A percentile compares a stretch with the other conserved stretches of the same genome.
phyloP scores from a whole-genome alignment of 1,140 invertebrate species.

The Brachionus rotundiformis region DNA sequence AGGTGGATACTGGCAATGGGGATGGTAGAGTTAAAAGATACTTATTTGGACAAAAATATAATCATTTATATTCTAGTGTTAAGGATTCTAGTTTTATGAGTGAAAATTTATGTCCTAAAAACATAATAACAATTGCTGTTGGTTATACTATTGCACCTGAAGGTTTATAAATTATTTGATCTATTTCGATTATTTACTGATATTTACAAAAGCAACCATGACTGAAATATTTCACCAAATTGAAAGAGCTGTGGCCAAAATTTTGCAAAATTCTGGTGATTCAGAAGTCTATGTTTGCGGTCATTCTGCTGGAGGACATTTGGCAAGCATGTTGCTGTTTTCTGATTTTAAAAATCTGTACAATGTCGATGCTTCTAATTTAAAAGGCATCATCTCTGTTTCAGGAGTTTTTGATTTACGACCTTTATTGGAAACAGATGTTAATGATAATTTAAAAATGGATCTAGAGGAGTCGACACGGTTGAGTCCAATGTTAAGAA shows the following conservation, averaged over 20 bases:
- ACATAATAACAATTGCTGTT: constrained; percentile 16
- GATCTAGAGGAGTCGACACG: neutral
- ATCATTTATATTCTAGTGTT: neutral
- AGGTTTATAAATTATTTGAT: too few species aligned
- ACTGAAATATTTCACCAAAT: constrained; percentile 5
- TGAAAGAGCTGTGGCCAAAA: constrained; percentile 18
- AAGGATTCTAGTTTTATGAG: constrained; percentile 32
- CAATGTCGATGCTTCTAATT: neutral
- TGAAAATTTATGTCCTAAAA: neutral
- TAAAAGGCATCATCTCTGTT: constrained; percentile 18
- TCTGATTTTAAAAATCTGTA: constrained; percentile 10
- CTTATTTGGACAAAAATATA: neutral
- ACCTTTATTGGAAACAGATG: constrained; percentile 42
- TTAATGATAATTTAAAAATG: constrained; percentile 51
- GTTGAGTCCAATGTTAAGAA: constrained; percentile 1
- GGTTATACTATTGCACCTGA: constrained; percentile 40
- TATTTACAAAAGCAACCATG: neutral
- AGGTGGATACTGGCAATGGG: constrained; percentile 52
- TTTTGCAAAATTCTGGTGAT: neutral
- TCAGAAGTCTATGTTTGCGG: constrained; percentile 25
- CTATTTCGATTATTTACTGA: too few species aligned
- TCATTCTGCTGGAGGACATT: constrained; percentile 51
- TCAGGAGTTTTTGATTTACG: constrained; percentile 43
- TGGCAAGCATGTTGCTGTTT: neutral
- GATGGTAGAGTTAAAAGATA: neutral